Evolutionary conservation across 1,140 invertebrate species (phyloP).

Genomic region (Lepeophtheirus salmonis): DNA sequence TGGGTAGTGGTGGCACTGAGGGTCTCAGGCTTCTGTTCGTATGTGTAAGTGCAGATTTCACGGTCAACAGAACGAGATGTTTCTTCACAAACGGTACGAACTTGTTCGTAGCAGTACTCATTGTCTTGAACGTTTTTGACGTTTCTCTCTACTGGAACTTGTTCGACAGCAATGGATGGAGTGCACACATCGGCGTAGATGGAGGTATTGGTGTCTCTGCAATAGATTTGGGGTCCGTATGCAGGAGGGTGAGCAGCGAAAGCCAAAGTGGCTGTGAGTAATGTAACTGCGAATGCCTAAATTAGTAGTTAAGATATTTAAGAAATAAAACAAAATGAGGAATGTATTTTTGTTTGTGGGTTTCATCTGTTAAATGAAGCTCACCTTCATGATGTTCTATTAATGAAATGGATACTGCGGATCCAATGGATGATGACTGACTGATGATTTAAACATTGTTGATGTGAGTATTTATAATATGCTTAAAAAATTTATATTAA

Average conservation of each 20-base stretch:
- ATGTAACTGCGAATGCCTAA: too few species aligned
- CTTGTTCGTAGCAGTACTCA: constrained; percentile 8
- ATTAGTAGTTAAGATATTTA: too few species aligned
- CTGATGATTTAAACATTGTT: too few species aligned
- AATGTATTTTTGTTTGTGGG: too few species aligned
- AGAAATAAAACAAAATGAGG: too few species aligned
- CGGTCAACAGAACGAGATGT: background rate
- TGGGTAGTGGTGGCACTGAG: constrained; percentile 6
- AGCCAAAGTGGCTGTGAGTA: background rate
- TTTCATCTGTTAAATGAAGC: too few species aligned
- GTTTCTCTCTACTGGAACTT: background rate
- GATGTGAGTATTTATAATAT: too few species aligned
- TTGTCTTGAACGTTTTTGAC: constrained; percentile 12
- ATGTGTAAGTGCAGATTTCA: constrained; percentile 15
- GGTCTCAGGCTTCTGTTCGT: background rate
- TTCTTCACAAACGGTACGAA: constrained; percentile 9
- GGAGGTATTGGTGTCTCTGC: constrained; percentile 16
- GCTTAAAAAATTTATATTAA: too few species aligned
- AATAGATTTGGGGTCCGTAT: background rate
- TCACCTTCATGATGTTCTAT: too few species aligned
- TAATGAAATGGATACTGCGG: too few species aligned
- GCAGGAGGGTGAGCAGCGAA: background rate
- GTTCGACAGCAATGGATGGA: background rate
- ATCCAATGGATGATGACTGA: too few species aligned
- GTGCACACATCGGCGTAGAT: constrained; percentile 15